Evolutionary conservation across 2,797 vertebrate species (phyloP).

Genomic region (Malacoctenus gilli): DNA sequence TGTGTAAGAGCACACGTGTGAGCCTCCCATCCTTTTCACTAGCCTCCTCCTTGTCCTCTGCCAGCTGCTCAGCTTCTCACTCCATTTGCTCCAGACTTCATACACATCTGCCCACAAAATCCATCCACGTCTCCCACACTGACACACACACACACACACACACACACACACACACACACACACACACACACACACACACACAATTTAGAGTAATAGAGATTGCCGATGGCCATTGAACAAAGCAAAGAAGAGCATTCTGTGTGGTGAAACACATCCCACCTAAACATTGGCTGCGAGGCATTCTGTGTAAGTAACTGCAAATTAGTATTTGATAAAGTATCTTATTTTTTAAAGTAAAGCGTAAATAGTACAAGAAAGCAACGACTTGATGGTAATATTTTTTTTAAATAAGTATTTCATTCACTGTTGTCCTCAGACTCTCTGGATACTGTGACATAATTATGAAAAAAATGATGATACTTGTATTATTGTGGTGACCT

Average conservation of each 20-base stretch:
- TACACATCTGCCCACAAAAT: conserved; percentile 80
- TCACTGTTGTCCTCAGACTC: no score
- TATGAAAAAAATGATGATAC: no score
- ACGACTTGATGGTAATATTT: no score
- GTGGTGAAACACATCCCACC: no score
- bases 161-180: conserved; percentile 22
- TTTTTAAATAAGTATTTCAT: no score
- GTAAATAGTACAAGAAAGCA: no score
- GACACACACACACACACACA: conserved; percentile 7
- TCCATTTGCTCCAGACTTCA: conserved; percentile 83
- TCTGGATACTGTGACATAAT: no score
- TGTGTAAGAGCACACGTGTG: conserved; percentile 24
- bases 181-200: conserved; percentile 39
- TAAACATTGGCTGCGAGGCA: no score
- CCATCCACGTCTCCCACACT: conserved; percentile 43
- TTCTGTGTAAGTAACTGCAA: no score
- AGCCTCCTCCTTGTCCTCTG: conserved; percentile 70
- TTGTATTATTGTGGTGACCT: no score
- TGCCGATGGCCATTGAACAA: conserved; percentile 33
- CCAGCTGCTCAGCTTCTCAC: conserved; percentile 83
- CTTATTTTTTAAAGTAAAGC: no score
- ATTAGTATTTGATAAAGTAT: no score
- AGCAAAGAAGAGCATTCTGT: conserved; percentile 13
- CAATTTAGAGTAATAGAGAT: conserved; percentile 9
- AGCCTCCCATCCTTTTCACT: conserved; percentile 57